Base-by-base conservation (phyloP, 2,797 vertebrate genomes). In the Scolopax bukidnonensis region DNA sequence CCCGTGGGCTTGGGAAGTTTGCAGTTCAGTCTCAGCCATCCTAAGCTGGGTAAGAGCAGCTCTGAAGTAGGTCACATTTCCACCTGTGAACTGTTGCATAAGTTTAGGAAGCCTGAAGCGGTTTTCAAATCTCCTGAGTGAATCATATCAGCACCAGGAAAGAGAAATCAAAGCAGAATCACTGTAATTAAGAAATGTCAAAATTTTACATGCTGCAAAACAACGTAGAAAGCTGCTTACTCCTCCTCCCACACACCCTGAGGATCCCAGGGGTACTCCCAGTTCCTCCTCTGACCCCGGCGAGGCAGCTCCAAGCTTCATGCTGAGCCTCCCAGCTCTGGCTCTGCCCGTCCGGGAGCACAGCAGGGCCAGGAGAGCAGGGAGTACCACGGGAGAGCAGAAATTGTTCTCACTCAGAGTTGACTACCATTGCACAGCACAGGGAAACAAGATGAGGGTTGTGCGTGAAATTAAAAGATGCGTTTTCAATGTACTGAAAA, bases 141-240 rank as follows among this genome's bases (percentile, higher is more conserved):
- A 97, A 84, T 95, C 93, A 84, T 38, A 91, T 89, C 81, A 95
- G 30, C 32, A 33, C 9, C 80, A 93, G 36, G 56, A 79, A 91
- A 71, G 56, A 82, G 47, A 84, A 91, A 81, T 30, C 70, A 10
- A 81, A 82, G 64, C 3, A 77, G 76, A 59, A 38, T 77, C 30
- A 13, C 1, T 19, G 15, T 51, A 87, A 88, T 82, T 87, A 70
- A 67, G 45, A 78, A 45, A 76, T 30, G 19, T 73, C 40, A 80
- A 48, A 28, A 47, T 47, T 36, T 0, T 51, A 57, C 88, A 10
- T 13, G 27, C 33, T 50, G 51, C 28, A 70, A 47, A 56, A 56
- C 87, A 89, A 53, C 30, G 40, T 41, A 17, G 53, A 74, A 48
- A 79, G 80, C 56, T 74, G 79, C 54, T 83, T 11, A 9, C 40